Evolutionary conservation across 2,888 invertebrate genomes (phyloP), one percentile per base, ranked within the genome.

Genomic region (Drosophila birchii): DNA sequence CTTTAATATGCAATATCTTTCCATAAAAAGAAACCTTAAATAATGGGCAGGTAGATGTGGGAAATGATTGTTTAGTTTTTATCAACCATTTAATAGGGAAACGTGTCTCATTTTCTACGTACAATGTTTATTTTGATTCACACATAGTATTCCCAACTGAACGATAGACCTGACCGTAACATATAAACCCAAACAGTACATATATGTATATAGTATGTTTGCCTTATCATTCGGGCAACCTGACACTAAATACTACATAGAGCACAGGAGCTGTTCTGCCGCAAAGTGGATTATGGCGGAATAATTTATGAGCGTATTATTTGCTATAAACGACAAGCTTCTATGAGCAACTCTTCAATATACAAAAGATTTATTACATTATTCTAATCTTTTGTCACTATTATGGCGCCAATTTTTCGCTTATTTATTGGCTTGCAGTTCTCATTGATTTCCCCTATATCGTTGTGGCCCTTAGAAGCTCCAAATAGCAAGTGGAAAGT

Each of bases 321-420:
- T 73, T 58, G 55, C 55, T 61, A 75, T 64, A 74, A 67, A 58
- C 32, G 58, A 45, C 54, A 49, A 44, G 57, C 18, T 32, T 12
- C 53, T 39, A 47, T 55, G 55, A 36, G 36, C 39, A 54, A 62
- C 61, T 55, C 62, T 43, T 38, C 32, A 57, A 53, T 53, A 62
- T 54, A 53, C 11, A 47, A 75, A 79, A 78, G 75, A 85, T 85
- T 88, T 85, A 85, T 88, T 79, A 75, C 64, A 67, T 73, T 76
- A 81, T 75, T 75, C 78, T 85, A 86, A 85, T 85, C 88, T 85
- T 57, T 78, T 57, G 88, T 78, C 81, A 73, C 73, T 58, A 73
- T 75, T 78, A 80, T 78, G 68, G 43, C 72, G 59, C 67, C 60
- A 59, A 66, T 63, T 77, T 75, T 20, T 43, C 26, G 38, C 23